These are phyloP conservation scores for Mustela lutreola DNA, from an alignment of 2,113 vertebrate species.

Conservation along the genomic window DNA sequence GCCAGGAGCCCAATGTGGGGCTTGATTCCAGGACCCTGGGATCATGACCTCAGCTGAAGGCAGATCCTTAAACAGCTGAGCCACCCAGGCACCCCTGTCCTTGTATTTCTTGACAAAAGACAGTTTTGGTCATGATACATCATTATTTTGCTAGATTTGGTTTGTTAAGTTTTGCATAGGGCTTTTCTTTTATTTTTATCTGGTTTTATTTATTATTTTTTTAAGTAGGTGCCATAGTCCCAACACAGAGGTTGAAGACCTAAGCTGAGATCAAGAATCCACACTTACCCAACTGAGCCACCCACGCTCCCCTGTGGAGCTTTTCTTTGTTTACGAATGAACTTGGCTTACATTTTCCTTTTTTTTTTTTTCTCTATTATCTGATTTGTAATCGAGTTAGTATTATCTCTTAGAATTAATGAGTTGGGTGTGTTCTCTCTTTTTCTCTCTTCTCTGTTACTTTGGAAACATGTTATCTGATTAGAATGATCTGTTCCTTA, in stretches of 20 bases:
- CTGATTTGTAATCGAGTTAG: neutral
- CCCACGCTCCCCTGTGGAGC: neutral
- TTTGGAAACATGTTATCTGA: neutral
- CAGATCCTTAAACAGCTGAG: too few relatives aligned
- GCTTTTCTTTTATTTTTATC: neutral
- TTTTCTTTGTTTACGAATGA: neutral
- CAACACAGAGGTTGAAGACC: neutral
- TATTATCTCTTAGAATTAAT: slow-evolving; percentile 17
- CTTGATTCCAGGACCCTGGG: too few relatives aligned
- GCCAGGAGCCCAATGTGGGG: too few relatives aligned
- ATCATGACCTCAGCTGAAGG: too few relatives aligned
- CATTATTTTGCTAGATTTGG: neutral
- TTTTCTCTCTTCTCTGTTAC: neutral
- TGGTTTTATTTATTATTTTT: neutral
- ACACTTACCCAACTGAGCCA: neutral
- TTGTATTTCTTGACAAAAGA: neutral
- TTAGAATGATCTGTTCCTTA: neutral
- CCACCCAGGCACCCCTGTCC: too few relatives aligned
- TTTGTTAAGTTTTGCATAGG: slow-evolving; percentile 15
- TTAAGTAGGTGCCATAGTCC: neutral
- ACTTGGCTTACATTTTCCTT: neutral
- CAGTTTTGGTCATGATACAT: neutral
- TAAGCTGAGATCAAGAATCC: neutral
- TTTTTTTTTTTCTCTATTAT: neutral
- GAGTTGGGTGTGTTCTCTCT: neutral